Base-by-base conservation (phyloP, 2,888 invertebrate genomes). In the Thymelicus acteon region DNA sequence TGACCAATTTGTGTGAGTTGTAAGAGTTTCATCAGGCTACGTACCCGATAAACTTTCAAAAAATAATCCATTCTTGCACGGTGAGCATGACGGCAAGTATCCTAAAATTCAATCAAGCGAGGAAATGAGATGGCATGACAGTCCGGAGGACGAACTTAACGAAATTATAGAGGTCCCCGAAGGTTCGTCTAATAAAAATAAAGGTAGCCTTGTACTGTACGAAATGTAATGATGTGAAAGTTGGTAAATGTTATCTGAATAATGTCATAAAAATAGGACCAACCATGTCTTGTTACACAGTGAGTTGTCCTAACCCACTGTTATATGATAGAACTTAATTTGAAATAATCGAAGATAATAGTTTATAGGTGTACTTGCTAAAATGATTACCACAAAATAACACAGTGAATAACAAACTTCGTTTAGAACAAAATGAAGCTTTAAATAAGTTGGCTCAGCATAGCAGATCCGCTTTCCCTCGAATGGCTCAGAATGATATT, bases 101-200 rank as follows among this genome's bases (percentile, higher is more conserved):
- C 60, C 15, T 58, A 10, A 58, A 58, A 39, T 58, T 57, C 65
- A 44, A 65, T 65, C 57, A 65, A 65, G 44, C 24, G 52, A 65
- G 65, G 65, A 65, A 65, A 57, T 40, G 58, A 58, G 58, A 39
- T 39, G 58, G 49, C 57, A 57, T 31, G 57, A 24, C 58, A 58
- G 58, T 37, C 58, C 65, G 40, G n/a, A 65, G 65, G 65, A 65
- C 24, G 54, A 57, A 57, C 54, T 57, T 24, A 65, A 65, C 40
- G 40, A 65, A 65, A 65, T 54, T 65, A 65, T 44, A 13, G 24
- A 40, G 65, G 57, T 24, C 44, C 40, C 44, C 31, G 13, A 19
- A 19, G 65, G 57, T 24, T 57, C 13, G 31, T 54, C 24, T 24
- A 54, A 54, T 54, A 54, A 54, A 52, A 54, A 54, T 24, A 54